Evolutionary conservation across 1,140 invertebrate species (phyloP), one percentile per base, ranked within the genome.

Genomic region (Neodiprion lecontei): DNA sequence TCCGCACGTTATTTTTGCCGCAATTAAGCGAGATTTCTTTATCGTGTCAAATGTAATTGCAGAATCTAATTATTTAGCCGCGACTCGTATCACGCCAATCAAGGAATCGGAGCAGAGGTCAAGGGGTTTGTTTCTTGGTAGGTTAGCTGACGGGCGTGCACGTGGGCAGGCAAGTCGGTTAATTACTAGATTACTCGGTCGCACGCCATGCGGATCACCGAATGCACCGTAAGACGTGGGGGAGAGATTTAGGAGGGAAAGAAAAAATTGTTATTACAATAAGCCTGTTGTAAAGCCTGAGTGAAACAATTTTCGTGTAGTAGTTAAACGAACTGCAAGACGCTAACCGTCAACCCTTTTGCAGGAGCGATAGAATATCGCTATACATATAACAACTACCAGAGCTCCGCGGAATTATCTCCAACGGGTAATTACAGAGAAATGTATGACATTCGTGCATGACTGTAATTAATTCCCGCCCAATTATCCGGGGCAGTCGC

Each of bases 401-500:
- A 77, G 77, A 77, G 82, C 81, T 84, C 82, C 17, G 17, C 17
- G 86, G 82, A 86, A 86, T 87, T 87, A 86, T 86, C 80, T 53
- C 50, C n/a, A 53, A 73, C 76, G 81, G 83, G 79, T 86, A 88
- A 88, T 88, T 84, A 87, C 80, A 80, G 81, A 78, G 74, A 84
- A 80, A 81, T 81, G 80, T 81, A 84, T 86, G 85, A 87, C 85
- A 86, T 86, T 86, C 81, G 84, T 85, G 83, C 81, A 82, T 77
- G 83, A 80, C 79, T 83, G 86, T 88, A 87, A 88, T 88, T 88
- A 87, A 88, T 87, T 87, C 85, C 84, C 83, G 10, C 10, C 77
- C 82, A 85, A 87, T 87, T 86, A 86, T 81, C 73, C 75, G 75
- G 75, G 72, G 76, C 76, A 21, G 17, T 21, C 17, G 17, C 17